phyloP scores from a whole-genome alignment of 2,797 vertebrate species.

The Coreius guichenoti region DNA sequence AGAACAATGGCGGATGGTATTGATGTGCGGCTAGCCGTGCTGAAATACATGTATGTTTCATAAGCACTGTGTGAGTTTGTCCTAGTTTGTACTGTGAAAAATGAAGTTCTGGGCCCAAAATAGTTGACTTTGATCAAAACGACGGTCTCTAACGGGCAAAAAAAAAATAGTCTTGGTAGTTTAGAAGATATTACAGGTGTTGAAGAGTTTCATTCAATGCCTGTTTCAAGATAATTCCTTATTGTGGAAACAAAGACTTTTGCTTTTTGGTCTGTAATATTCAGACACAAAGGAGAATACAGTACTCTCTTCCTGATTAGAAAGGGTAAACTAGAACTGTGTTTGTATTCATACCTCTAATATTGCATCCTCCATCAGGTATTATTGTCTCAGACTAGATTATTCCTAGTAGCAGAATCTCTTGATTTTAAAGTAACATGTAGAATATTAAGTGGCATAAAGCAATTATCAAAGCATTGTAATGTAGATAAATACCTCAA shows the following conservation, averaged over 20 bases:
- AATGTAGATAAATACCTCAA: slow-evolving; percentile 87
- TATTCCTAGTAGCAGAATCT: slow-evolving; percentile 49
- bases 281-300: background rate
- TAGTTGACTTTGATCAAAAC: background rate
- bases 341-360: slow-evolving; percentile 41
- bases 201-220: background rate
- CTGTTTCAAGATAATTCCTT: background rate
- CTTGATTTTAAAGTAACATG: slow-evolving; percentile 40
- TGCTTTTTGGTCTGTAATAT: background rate
- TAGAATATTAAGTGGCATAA: slow-evolving; percentile 60
- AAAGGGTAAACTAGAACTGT: slow-evolving; percentile 28
- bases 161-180: background rate
- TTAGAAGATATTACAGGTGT: background rate
- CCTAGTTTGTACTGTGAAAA: slow-evolving; percentile 37
- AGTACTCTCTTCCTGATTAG: background rate
- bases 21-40: slow-evolving; percentile 10
- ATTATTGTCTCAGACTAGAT: slow-evolving; percentile 39
- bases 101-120: slow-evolving; percentile 27
- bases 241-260: background rate
- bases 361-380: slow-evolving; percentile 34
- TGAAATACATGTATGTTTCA: slow-evolving; percentile 44
- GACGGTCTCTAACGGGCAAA: background rate
- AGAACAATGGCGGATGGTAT: slow-evolving; percentile 22
- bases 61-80: slow-evolving; percentile 43
- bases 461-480: slow-evolving; percentile 66